These are phyloP conservation scores for Equus quagga DNA, from an alignment of 2,113 vertebrate genomes.

Conservation along the genomic window DNA sequence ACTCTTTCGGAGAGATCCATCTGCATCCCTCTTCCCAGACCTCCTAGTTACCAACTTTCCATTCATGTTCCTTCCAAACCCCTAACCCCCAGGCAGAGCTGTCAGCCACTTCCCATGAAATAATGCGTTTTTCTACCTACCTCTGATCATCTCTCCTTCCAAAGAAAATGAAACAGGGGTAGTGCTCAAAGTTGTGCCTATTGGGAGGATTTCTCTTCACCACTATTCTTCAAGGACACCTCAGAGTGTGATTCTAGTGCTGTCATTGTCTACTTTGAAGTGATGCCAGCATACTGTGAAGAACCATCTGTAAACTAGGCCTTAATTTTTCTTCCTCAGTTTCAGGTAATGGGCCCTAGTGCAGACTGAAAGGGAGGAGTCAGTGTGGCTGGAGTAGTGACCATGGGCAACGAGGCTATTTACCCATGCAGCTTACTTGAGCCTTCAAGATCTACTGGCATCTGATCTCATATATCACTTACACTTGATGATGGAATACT, in stretches of 20 bases:
- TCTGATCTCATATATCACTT: neutral
- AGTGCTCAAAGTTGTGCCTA: neutral
- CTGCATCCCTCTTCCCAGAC: neutral
- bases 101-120: neutral
- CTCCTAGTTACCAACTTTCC: neutral
- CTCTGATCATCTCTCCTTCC: neutral
- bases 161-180: neutral
- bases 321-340: neutral
- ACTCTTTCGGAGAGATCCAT: neutral
- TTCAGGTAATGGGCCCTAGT: neutral
- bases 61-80: neutral
- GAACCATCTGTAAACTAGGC: neutral
- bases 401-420: neutral
- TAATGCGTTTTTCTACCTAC: neutral
- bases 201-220: neutral
- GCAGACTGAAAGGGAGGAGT: neutral
- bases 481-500: neutral
- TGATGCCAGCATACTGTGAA: neutral
- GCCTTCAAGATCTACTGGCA: neutral
- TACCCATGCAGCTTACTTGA: neutral
- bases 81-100: neutral
- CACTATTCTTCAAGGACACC: neutral
- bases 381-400: neutral
- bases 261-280: neutral
- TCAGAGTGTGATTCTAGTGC: neutral